These are phyloP conservation scores for Alligator sinensis DNA, from an alignment of 2,113 vertebrate genomes.

Conservation along the genomic window DNA sequence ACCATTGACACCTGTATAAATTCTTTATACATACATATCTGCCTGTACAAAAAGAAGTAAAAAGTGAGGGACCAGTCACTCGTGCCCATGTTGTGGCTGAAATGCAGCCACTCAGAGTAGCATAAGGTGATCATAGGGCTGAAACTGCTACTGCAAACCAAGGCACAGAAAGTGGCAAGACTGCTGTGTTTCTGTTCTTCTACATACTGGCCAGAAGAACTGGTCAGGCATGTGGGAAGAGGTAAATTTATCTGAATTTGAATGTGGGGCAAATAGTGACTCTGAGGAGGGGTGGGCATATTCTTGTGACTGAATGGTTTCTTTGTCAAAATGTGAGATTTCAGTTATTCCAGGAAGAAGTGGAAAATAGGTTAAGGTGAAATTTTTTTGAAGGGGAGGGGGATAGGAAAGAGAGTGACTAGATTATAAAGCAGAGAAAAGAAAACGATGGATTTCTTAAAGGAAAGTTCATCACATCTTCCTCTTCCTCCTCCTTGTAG, in stretches of 20 bases:
- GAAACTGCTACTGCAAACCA: not conserved
- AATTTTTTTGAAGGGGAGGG: too few relatives aligned
- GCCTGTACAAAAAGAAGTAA: not conserved
- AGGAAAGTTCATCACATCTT: too few relatives aligned
- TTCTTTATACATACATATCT: not conserved
- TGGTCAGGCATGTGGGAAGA: not conserved
- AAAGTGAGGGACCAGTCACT: not conserved
- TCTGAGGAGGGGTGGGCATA: not conserved
- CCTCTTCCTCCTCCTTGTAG: too few relatives aligned
- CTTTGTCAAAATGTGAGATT: too few relatives aligned
- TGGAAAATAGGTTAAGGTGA: too few relatives aligned
- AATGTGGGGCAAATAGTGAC: not conserved
- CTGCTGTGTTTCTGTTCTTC: fast-evolving
- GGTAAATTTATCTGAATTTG: not conserved
- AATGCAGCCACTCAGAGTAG: not conserved
- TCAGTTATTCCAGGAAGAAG: too few relatives aligned
- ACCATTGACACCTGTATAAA: too few relatives aligned
- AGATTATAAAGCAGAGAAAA: too few relatives aligned
- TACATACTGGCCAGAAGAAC: fast-evolving
- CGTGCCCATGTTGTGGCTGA: fast-evolving
- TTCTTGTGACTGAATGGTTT: too few relatives aligned
- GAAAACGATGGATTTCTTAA: too few relatives aligned
- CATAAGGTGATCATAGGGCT: not conserved
- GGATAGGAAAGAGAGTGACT: too few relatives aligned
- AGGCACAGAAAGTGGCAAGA: fast-evolving